A percentile compares a stretch with the other conserved stretches of the same genome.
Evolutionary conservation across 1,140 invertebrate species (phyloP).

Genomic region (Acromyrmex heyeri): DNA sequence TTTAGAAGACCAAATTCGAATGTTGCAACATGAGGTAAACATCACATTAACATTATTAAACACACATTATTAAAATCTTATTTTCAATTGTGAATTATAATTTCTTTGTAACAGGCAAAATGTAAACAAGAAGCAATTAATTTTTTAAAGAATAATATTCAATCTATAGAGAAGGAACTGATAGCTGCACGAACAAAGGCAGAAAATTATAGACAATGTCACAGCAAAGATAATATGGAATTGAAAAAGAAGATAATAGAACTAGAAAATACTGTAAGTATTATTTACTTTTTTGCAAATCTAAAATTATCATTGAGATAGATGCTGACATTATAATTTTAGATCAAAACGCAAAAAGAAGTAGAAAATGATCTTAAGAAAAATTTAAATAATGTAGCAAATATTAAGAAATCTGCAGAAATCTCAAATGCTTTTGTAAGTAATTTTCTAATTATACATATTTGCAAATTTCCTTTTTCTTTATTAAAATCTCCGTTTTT

Average conservation of each 20-base stretch:
- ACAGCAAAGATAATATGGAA: conserved; percentile 73
- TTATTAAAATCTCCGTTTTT: conserved; percentile 44
- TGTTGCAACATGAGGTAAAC: conserved; percentile 79
- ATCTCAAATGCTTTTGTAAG: conserved; percentile 74
- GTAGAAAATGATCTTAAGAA: conserved; percentile 74
- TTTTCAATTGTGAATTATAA: neutral
- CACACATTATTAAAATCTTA: conserved; percentile 5
- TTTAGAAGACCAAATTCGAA: conserved; percentile 77
- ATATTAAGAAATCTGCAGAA: conserved; percentile 77
- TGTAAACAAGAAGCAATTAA: conserved; percentile 78
- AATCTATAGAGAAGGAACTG: conserved; percentile 78
- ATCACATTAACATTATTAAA: conserved; percentile 21
- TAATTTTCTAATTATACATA: conserved; percentile 46
- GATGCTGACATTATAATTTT: conserved; percentile 42
- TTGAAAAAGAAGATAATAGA: conserved; percentile 78
- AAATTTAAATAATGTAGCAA: conserved; percentile 74
- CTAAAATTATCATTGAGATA: neutral
- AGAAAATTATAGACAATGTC: conserved; percentile 72
- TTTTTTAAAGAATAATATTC: conserved; percentile 76
- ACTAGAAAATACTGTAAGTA: conserved; percentile 79
- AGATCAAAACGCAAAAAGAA: conserved; percentile 78
- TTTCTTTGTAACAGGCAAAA: conserved; percentile 70
- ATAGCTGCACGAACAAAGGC: conserved; percentile 65
- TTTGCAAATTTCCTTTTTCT: conserved; percentile 3
- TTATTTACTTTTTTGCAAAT: conserved; percentile 30